Percentiles rank a stretch among this genome's conserved stretches.
phyloP scores from a whole-genome alignment of 2,113 vertebrate species.

The Patagioenas fasciata region DNA sequence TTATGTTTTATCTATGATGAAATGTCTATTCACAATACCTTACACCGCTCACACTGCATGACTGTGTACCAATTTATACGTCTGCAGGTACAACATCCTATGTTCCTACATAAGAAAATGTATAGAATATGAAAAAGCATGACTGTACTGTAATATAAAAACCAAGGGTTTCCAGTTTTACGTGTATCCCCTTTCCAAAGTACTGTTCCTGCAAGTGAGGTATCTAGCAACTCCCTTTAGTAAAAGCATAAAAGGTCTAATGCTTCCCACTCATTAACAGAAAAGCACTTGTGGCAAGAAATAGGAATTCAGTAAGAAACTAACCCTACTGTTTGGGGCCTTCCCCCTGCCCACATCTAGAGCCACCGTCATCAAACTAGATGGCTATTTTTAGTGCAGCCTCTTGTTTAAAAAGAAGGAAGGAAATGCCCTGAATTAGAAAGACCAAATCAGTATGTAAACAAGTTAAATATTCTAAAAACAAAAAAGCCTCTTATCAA shows the following conservation, averaged over 20 bases:
- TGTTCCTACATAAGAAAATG: not conserved
- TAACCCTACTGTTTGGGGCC: not conserved
- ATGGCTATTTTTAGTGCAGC: not conserved
- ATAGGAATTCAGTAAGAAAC: not conserved
- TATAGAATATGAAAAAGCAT: not conserved
- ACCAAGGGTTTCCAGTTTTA: not conserved
- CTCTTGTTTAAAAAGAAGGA: not conserved
- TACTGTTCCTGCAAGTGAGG: not conserved
- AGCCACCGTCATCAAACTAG: not conserved
- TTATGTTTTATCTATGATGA: not conserved
- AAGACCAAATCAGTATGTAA: not conserved
- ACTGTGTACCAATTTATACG: not conserved
- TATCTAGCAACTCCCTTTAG: not conserved
- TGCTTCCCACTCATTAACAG: not conserved
- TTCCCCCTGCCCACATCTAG: not conserved
- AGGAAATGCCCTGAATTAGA: not conserved
- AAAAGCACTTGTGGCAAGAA: not conserved
- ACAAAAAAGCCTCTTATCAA: not conserved
- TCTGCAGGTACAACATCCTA: not conserved
- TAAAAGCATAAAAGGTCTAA: not conserved
- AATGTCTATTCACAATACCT: not conserved
- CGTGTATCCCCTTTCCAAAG: not conserved
- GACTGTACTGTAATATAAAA: not conserved
- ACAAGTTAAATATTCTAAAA: not conserved
- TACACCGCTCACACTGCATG: not conserved